Conservation (phyloP, 2,113 vertebrate genomes). For the Verasper variegatus region DNA sequence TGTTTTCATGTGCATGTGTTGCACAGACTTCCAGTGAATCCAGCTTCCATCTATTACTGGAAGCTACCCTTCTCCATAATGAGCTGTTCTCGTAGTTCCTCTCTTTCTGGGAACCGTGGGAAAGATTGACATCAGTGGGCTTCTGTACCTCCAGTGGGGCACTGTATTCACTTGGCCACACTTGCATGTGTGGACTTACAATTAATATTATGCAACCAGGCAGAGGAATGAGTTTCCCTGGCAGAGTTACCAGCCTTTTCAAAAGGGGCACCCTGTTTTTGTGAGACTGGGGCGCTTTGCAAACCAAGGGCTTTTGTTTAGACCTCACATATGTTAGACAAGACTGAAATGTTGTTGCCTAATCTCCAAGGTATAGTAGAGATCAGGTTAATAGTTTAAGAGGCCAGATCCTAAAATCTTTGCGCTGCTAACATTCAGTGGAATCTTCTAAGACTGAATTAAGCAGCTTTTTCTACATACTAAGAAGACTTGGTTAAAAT, state of each 20-base stretch:
- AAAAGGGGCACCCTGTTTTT: conserved; percentile 21
- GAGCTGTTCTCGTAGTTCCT: background rate
- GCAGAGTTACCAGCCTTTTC: conserved; percentile 20
- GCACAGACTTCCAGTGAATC: conserved; percentile 16
- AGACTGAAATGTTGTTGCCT: conserved; percentile 16
- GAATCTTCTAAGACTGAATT: too few relatives aligned
- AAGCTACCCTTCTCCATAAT: background rate
- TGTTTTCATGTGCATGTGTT: background rate
- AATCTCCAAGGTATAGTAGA: conserved; percentile 31
- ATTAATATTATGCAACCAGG: conserved; percentile 51
- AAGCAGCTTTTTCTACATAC: too few relatives aligned
- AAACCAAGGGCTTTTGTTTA: conserved; percentile 5
- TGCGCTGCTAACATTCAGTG: too few relatives aligned
- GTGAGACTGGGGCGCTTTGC: conserved; percentile 10
- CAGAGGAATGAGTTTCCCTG: conserved; percentile 25
- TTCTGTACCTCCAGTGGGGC: background rate
- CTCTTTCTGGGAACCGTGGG: background rate
- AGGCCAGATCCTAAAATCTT: background rate
- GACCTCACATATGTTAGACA: conserved; percentile 7
- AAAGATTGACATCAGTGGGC: conserved; percentile 19
- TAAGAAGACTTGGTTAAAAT: too few relatives aligned
- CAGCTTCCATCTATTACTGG: background rate
- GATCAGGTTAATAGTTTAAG: conserved; percentile 8
- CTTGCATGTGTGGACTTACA: conserved; percentile 30
- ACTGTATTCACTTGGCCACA: conserved; percentile 14